phyloP scores from a whole-genome alignment of 2,113 vertebrate genomes.

The Lucifuga dentata region DNA sequence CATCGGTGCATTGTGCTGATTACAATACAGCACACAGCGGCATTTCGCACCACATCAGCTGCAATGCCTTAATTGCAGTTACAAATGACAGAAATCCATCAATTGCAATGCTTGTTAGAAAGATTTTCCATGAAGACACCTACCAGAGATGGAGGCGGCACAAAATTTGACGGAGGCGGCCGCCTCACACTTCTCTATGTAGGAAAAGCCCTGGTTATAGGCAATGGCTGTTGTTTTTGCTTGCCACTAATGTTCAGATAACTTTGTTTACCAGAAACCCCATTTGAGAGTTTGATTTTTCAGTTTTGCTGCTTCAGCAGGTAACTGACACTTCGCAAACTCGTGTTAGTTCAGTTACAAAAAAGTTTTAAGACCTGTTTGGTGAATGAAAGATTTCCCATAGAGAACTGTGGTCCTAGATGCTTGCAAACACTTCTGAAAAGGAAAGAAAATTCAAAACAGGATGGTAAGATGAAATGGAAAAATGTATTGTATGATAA shows the following conservation, averaged over 20 bases:
- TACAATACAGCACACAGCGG: no score
- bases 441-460: conserved; percentile 10
- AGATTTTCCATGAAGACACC: no score
- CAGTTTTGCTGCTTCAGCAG: conserved; percentile 56
- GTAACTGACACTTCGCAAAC: conserved; percentile 37
- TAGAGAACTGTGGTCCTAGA: conserved; percentile 16
- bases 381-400: conserved; percentile 24
- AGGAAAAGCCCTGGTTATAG: no score
- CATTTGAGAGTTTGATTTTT: conserved; percentile 52
- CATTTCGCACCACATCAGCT: no score
- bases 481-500: not conserved
- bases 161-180: no score
- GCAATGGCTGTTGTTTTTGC: conserved; percentile 20
- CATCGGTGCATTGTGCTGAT: no score
- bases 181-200: no score
- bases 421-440: conserved; percentile 22
- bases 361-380: conserved; percentile 21
- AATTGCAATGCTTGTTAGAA: no score
- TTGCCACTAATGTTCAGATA: conserved; percentile 16
- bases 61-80: no score
- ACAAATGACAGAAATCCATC: no score
- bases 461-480: not conserved
- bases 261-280: conserved; percentile 37
- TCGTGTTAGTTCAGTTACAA: conserved; percentile 38
- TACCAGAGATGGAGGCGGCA: no score